Conservation (phyloP, 2,797 vertebrate species). For the Chelidonichthys spinosus region DNA sequence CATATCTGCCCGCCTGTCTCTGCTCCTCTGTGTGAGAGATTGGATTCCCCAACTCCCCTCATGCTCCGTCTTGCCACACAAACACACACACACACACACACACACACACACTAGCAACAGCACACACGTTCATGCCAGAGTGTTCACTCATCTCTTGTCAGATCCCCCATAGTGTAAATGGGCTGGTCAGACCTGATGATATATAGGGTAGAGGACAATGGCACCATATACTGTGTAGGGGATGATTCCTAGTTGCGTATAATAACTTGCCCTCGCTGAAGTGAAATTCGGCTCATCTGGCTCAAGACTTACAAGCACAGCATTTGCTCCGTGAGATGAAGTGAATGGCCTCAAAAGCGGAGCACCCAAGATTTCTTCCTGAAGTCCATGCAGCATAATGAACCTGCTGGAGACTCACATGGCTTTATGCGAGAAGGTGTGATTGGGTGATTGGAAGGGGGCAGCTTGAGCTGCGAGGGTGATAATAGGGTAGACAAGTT, state of each 20-base stretch:
- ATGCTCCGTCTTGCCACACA: slow-evolving; percentile 28
- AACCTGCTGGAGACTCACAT: slow-evolving; percentile 41
- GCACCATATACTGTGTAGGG: slow-evolving; percentile 34
- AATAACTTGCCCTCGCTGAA: slow-evolving; percentile 58
- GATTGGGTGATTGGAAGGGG: slow-evolving; percentile 50
- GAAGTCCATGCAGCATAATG: slow-evolving; percentile 60
- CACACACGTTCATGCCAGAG: slow-evolving; percentile 23
- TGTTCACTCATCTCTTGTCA: slow-evolving; percentile 60
- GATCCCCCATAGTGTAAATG: slow-evolving; percentile 63
- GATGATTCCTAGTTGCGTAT: slow-evolving; percentile 54
- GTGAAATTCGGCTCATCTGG: slow-evolving; percentile 59
- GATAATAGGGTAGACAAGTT: slow-evolving; percentile 41
- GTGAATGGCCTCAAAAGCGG: slow-evolving; percentile 39
- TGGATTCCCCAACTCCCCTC: slow-evolving; percentile 74
- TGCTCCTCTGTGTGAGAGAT: slow-evolving; percentile 83
- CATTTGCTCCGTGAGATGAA: slow-evolving; percentile 51
- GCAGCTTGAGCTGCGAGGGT: slow-evolving; percentile 31
- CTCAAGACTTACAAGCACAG: slow-evolving; percentile 54
- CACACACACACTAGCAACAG: neutral
- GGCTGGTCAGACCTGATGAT: slow-evolving; percentile 60
- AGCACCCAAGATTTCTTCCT: slow-evolving; percentile 46
- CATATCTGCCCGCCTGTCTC: slow-evolving; percentile 80
- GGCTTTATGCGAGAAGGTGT: slow-evolving; percentile 56
- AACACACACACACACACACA: slow-evolving; percentile 27
- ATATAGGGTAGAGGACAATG: slow-evolving; percentile 59